Evolutionary conservation across 2,888 invertebrate species (phyloP), one percentile per base, ranked within the genome.

Genomic region (Rutpela maculata): DNA sequence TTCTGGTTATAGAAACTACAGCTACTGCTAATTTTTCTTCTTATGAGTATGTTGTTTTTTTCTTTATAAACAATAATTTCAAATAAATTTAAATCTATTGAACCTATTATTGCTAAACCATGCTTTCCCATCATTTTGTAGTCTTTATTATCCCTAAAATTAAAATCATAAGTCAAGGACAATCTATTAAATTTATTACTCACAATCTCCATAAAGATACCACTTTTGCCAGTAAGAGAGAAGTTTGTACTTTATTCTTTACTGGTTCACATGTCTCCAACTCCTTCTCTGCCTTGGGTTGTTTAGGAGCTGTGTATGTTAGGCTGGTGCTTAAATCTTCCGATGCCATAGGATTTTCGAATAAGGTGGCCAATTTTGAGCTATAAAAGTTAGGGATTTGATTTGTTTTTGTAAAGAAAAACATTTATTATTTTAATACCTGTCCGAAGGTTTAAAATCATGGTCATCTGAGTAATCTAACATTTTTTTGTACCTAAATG

Each of bases 61-160:
- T 88, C 86, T 82, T 88, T 89, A 77, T 90, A 90, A 60, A 88
- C 77, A 50, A 90, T 87, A 60, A 90, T 69, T 83, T 90, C 89
- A 75, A 84, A 85, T n/a, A 81, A 35, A 43, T 84, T 81, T 72
- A 84, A 74, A 26, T 80, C 62, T 65, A 82, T 77, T 65, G 85
- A 84, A 12, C 87, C 88, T 69, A 93, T 90, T 50, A 91, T 80
- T 1, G 91, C 91, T 69, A 91, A 82, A 19, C 91, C 91, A 77
- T 90, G 88, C 85, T 89, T 90, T 4, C 91, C 91, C 63, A 88
- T 79, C 2, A 84, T 70, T 17, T 82, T 84, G 70, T 88, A 88
- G 56, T 85, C 85, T 67, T 86, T 84, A 67, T 89, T 84, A 5
- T 85, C 77, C 70, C 90, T 90, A 76, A 78, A 85, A 85, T 50